These are phyloP conservation scores for Hyaena hyaena DNA, from an alignment of 2,113 vertebrate species.

Conservation along the genomic window DNA sequence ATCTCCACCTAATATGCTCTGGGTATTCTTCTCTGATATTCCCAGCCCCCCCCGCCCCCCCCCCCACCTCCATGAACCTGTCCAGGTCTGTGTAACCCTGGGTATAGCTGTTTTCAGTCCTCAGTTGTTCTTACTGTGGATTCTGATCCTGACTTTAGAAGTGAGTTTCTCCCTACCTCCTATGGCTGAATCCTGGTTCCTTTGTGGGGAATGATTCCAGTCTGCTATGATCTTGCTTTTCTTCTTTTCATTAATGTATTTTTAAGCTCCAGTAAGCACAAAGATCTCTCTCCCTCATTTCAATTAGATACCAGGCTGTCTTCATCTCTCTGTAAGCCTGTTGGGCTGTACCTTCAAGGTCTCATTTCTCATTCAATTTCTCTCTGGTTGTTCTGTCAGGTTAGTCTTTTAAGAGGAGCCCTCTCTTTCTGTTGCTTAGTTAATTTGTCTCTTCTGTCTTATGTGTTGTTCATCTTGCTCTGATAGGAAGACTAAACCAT, in stretches of 20 bases:
- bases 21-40: background rate
- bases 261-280: background rate
- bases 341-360: background rate
- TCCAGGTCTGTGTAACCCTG: background rate
- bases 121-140: background rate
- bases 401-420: background rate
- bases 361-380: background rate
- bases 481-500: background rate
- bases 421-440: background rate
- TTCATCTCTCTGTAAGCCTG: background rate
- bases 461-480: background rate
- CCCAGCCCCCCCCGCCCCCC: no score
- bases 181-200: background rate
- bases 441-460: background rate
- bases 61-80: background rate
- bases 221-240: background rate
- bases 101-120: background rate
- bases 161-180: background rate
- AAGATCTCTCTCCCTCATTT: background rate
- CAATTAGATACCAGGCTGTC: background rate
- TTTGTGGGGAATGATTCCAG: background rate
- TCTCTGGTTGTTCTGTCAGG: background rate
- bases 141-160: background rate
- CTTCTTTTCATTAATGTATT: background rate
- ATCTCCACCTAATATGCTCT: background rate